These are phyloP conservation scores for Agonopterix alstromeriana DNA, from an alignment of 2,888 invertebrate genomes.

Conservation along the genomic window DNA sequence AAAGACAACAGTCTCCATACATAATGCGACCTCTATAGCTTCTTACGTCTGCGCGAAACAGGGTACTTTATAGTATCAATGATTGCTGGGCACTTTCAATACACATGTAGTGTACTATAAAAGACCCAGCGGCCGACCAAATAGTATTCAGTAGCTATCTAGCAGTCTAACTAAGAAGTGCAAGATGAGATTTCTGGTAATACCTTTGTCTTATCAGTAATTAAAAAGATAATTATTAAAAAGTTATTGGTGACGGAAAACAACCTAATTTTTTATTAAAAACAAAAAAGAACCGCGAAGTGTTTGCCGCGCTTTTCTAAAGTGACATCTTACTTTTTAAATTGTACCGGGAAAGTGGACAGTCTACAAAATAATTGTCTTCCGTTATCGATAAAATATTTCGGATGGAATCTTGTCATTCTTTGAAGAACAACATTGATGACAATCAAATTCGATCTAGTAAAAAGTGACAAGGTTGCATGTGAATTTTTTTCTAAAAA, in stretches of 20 bases:
- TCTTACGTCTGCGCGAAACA: neutral
- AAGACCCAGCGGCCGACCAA: conserved; percentile 36
- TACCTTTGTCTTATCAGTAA: conserved; percentile 19
- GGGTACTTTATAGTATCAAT: conserved; percentile 15
- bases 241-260: conserved; percentile 7
- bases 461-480: conserved; percentile 5
- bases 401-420: conserved; percentile 11
- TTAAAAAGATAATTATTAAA: conserved; percentile 8
- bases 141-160: conserved; percentile 71
- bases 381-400: conserved; percentile 4
- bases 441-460: neutral
- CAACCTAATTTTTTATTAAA: neutral
- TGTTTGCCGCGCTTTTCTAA: conserved; percentile 1
- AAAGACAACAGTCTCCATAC: too few relatives aligned
- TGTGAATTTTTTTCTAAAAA: neutral
- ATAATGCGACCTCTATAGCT: too few relatives aligned
- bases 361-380: conserved; percentile 3
- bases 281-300: conserved; percentile 1
- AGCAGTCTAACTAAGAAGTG: conserved; percentile 70
- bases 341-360: conserved; percentile 1
- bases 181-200: conserved; percentile 74
- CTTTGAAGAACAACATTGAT: neutral
- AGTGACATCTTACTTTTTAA: conserved; percentile 7
- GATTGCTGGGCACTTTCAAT: conserved; percentile 50
- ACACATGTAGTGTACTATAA: conserved; percentile 39